Conservation (phyloP, 1,140 invertebrate genomes). For the Drosophila pseudoobscura region DNA sequence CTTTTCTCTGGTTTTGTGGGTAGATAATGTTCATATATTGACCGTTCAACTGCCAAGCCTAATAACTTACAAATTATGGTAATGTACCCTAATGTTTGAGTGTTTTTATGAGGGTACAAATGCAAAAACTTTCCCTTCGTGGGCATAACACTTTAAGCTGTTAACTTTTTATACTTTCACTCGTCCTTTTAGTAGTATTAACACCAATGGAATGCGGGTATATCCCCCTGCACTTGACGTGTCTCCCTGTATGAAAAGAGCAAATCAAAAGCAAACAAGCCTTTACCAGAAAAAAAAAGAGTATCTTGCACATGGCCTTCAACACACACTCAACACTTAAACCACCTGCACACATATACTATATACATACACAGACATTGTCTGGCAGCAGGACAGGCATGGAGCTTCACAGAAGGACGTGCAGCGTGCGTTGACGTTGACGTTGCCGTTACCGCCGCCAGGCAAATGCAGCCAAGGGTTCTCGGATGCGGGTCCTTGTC, state of each 20-base stretch:
- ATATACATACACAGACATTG: slow-evolving; percentile 44
- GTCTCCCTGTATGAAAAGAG: slow-evolving; percentile 39
- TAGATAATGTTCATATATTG: too few relatives aligned
- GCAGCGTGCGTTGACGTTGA: neutral
- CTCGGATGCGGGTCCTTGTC: neutral
- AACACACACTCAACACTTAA: slow-evolving; percentile 32
- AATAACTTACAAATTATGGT: too few relatives aligned
- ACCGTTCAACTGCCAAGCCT: too few relatives aligned
- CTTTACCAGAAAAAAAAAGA: slow-evolving; percentile 14
- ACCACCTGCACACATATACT: slow-evolving; percentile 6
- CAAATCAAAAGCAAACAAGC: slow-evolving; percentile 67
- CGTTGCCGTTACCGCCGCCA: neutral
- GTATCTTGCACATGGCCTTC: slow-evolving; percentile 67
- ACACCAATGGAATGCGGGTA: too few relatives aligned
- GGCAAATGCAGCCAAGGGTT: slow-evolving; percentile 28
- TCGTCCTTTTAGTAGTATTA: too few relatives aligned
- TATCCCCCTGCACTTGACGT: too few relatives aligned
- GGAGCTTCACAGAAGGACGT: slow-evolving; percentile 33
- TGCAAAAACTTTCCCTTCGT: too few relatives aligned
- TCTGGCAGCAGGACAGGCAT: slow-evolving; percentile 49
- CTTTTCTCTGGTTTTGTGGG: too few relatives aligned
- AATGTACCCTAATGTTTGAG: too few relatives aligned
- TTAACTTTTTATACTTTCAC: too few relatives aligned
- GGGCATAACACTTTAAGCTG: too few relatives aligned
- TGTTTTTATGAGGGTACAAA: too few relatives aligned